These are phyloP conservation scores for Subacronicta megacephala DNA, from an alignment of 2,888 invertebrate species.

Conservation along the genomic window DNA sequence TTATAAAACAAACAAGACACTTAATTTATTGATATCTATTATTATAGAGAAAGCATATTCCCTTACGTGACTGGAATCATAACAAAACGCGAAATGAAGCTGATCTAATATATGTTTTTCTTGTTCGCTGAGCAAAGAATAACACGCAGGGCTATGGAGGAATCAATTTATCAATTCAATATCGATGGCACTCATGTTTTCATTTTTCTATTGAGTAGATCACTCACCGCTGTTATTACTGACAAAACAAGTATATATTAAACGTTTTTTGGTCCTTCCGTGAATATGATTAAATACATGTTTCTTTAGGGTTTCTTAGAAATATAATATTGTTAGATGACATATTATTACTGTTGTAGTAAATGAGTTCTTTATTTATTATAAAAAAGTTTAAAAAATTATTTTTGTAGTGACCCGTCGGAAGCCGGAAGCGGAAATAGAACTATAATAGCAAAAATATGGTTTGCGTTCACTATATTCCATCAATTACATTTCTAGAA, in stretches of 20 bases:
- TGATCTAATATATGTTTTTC: conserved; percentile 44
- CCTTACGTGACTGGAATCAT: conserved; percentile 29
- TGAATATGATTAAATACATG: no score
- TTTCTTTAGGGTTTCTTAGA: no score
- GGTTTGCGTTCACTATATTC: no score
- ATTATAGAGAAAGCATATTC: conserved; percentile 9
- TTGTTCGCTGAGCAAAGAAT: conserved; percentile 42
- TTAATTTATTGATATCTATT: neutral
- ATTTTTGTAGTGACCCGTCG: no score
- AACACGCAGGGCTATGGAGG: conserved; percentile 22
- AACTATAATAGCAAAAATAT: no score
- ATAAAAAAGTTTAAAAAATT: no score
- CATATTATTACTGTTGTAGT: no score
- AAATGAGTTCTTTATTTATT: no score
- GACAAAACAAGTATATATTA: neutral
- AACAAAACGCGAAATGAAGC: conserved; percentile 30
- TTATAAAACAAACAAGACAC: no score
- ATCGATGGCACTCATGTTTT: conserved; percentile 18
- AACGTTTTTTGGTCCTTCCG: neutral
- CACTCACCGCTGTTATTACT: conserved; percentile 11
- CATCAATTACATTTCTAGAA: no score
- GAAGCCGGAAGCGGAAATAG: no score
- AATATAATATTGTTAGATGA: no score
- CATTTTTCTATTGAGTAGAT: conserved; percentile 29
- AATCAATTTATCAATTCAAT: conserved; percentile 40